phyloP scores from a whole-genome alignment of 2,797 vertebrate species.

The Onychomys leucogaster region DNA sequence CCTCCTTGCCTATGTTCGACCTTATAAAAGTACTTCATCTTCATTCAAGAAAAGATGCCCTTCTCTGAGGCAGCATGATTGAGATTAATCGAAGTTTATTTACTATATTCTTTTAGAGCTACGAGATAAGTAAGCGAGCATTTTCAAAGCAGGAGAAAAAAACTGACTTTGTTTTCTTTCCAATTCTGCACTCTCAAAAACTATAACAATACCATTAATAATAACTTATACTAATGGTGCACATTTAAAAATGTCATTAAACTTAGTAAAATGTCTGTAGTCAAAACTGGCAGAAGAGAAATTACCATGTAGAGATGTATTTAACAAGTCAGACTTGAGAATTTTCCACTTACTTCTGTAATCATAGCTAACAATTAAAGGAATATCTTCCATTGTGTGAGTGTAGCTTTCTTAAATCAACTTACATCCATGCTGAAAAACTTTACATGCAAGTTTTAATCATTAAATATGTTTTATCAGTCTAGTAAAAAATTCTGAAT shows the following conservation, averaged over 20 bases:
- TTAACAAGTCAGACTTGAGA: conserved; percentile 3
- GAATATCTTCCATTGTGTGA: neutral
- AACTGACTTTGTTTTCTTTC: neutral
- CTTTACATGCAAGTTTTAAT: conserved; percentile 30
- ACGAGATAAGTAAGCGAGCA: neutral
- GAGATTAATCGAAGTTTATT: neutral
- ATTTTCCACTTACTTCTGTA: neutral
- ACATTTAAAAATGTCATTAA: conserved; percentile 13
- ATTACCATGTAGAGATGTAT: neutral
- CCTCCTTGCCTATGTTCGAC: neutral
- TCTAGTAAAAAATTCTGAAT: neutral
- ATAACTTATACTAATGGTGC: neutral
- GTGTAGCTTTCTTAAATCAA: neutral
- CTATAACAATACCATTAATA: neutral
- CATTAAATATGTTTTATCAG: conserved; percentile 53
- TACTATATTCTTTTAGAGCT: conserved; percentile 5
- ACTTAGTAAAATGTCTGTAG: neutral
- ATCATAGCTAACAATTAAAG: neutral
- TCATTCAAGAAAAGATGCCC: neutral
- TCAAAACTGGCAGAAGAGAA: conserved; percentile 43
- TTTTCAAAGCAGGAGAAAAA: conserved; percentile 34
- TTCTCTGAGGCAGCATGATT: neutral
- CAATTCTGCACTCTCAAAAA: neutral
- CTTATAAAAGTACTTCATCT: conserved; percentile 17
- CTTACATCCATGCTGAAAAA: neutral